phyloP scores from a whole-genome alignment of 2,797 vertebrate species.

The Paguma larvata region DNA sequence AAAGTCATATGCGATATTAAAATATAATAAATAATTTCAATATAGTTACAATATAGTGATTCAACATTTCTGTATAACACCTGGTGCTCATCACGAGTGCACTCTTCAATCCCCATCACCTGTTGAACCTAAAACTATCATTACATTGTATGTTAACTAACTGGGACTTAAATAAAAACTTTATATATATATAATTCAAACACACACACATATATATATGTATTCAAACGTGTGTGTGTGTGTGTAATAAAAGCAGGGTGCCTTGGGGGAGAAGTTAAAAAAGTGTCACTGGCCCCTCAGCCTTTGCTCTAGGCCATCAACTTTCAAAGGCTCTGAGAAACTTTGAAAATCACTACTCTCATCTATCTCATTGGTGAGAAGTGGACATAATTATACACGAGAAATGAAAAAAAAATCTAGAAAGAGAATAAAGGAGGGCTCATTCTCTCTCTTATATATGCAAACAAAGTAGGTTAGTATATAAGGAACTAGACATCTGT shows the following conservation, averaged over 20 bases:
- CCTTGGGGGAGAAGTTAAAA: not conserved
- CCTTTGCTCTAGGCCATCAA: not conserved
- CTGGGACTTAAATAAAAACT: not conserved
- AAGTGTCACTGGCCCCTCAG: not conserved
- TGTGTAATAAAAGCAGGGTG: not conserved
- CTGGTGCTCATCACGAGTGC: not conserved
- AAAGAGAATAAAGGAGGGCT: not conserved
- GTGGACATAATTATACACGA: not conserved
- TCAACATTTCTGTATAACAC: not conserved
- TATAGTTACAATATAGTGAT: not conserved
- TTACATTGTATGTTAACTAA: not conserved
- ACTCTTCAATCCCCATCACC: not conserved
- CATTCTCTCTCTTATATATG: not conserved
- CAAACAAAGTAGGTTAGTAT: not conserved
- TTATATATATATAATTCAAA: not conserved
- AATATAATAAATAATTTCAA: not conserved
- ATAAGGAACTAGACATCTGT: not conserved
- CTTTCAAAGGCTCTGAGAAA: not conserved
- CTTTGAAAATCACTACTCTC: not conserved
- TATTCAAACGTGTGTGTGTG: not conserved
- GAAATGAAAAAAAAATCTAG: constrained; percentile 6
- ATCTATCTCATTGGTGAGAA: not conserved
- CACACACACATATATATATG: not conserved
- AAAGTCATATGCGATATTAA: not conserved
- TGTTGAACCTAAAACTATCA: not conserved